These are phyloP conservation scores for Oreochromis tanganicae DNA, from an alignment of 2,113 vertebrate genomes.

Conservation along the genomic window DNA sequence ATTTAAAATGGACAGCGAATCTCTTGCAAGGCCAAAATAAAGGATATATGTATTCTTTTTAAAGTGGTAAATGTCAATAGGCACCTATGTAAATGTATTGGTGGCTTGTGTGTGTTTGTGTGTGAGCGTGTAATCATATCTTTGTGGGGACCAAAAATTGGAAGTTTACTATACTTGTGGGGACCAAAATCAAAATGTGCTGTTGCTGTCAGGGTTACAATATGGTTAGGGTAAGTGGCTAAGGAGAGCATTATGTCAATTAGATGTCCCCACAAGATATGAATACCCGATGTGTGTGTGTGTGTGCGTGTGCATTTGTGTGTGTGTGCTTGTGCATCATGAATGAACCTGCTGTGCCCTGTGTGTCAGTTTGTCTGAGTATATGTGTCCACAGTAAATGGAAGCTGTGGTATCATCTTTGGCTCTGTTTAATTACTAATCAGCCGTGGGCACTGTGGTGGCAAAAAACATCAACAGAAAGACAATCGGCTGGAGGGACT, in stretches of 20 bases:
- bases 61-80: background rate
- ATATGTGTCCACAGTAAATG: constrained; percentile 26
- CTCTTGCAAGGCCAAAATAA: background rate
- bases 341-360: background rate
- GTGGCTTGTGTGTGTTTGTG: background rate
- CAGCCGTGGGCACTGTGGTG: constrained; percentile 16
- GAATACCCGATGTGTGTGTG: background rate
- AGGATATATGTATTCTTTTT: background rate
- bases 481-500: background rate
- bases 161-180: too few relatives aligned
- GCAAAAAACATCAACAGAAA: constrained; percentile 27
- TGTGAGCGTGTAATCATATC: background rate
- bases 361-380: constrained; percentile 5
- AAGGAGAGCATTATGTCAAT: background rate
- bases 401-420: constrained; percentile 53
- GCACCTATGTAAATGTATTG: background rate
- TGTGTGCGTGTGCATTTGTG: background rate
- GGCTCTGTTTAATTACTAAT: constrained; percentile 69
- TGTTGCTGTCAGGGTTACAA: background rate
- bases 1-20: background rate
- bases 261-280: background rate
- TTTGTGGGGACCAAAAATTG: background rate
- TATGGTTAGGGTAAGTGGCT: background rate
- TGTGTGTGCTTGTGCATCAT: background rate
- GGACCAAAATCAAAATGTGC: background rate